Evolutionary conservation across 2,888 invertebrate genomes (phyloP), one percentile per base, ranked within the genome.

Genomic region (Drosophila diplacantha): DNA sequence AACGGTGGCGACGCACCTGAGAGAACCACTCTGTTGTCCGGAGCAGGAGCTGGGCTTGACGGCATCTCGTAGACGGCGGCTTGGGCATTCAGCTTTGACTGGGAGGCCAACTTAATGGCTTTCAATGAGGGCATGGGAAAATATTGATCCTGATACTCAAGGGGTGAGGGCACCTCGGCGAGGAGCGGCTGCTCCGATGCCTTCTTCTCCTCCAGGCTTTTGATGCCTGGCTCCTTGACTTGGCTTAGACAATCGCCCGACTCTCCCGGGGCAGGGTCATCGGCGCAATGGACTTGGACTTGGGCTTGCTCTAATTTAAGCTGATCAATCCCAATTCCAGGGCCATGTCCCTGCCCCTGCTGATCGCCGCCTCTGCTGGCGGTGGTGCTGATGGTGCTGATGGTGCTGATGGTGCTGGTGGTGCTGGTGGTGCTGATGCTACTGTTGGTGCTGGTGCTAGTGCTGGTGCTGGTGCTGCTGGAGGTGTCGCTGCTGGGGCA

Each of bases 261-360:
- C 9, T 41, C 35, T n/a, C 39, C 58, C 29, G 31, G 37, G 31
- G 46, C 53, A 26, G 43, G 32, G 14, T 29, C 53, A 54, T 53
- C 38, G 39, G 37, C 67, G 26, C 22, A 47, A 41, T 16, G 41
- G 31, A 50, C 47, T 51, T 55, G 57, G 34, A 37, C 18, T 35
- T 58, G 66, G 14, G 24, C 11, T 41, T 29, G 34, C 12, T 29
- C 20, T 11, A 41, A 4, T 6, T 32, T 5, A 3, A 11, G 9
- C 11, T 35, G 44, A 37, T 12, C 35, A 16, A 51, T 5, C 12
- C 37, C 54, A 37, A 37, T 16, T 20, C 55, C 58, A 52, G 46
- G 31, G 26, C 53, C 63, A 44, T 51, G 51, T 38, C 44, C 62
- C 38, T 51, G 60, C 34, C 44, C 39, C 60, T 34, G 51, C 18